phyloP scores from a whole-genome alignment of 2,888 invertebrate species.

The Ormyrus thymus region DNA sequence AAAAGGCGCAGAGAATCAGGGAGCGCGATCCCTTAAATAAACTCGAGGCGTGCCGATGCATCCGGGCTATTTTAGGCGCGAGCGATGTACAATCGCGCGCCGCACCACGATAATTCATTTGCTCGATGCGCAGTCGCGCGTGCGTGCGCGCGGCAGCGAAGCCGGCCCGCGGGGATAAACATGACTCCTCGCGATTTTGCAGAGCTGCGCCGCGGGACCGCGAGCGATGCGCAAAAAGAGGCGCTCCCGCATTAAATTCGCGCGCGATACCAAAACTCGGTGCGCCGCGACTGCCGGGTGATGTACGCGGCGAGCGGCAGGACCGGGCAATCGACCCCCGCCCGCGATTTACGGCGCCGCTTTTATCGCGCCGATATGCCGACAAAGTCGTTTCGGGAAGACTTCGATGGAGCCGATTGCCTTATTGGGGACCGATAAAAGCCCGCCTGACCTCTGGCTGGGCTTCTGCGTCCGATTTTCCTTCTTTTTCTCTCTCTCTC shows the following conservation, averaged over 20 bases:
- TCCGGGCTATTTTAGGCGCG: background rate
- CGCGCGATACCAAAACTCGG: background rate
- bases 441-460: slow-evolving; percentile 13
- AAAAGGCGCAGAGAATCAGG: too few relatives aligned
- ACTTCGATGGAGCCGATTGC: slow-evolving; percentile 51
- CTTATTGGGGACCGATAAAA: slow-evolving; percentile 52
- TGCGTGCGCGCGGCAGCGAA: background rate
- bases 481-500: slow-evolving; percentile 10
- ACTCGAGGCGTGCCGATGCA: background rate
- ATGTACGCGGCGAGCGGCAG: slow-evolving; percentile 4
- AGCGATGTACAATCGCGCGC: background rate
- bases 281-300: background rate
- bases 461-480: background rate
- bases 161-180: too few relatives aligned
- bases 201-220: background rate
- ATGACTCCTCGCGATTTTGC: background rate
- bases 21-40: too few relatives aligned
- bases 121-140: too few relatives aligned
- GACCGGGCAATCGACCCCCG: background rate
- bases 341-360: slow-evolving; percentile 30
- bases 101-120: background rate
- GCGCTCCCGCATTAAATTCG: slow-evolving; percentile 19
- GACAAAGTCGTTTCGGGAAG: slow-evolving; percentile 49
- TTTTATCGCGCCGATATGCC: slow-evolving; percentile 41
- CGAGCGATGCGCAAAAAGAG: slow-evolving; percentile 4